Evolutionary conservation across 2,888 invertebrate genomes (phyloP).

Genomic region (Megamerina dolium): DNA sequence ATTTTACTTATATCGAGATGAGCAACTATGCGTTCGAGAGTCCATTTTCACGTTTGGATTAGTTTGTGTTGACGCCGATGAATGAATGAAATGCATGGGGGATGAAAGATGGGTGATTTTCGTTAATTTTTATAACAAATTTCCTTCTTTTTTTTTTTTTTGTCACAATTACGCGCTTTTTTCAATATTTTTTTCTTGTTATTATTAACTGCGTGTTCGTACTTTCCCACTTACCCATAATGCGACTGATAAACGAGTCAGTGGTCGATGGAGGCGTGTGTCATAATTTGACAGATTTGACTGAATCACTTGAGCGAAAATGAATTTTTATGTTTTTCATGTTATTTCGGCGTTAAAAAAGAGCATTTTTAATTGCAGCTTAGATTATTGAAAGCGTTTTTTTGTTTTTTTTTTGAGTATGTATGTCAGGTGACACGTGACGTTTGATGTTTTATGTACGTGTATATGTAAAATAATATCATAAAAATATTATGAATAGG

Average conservation of each 20-base stretch:
- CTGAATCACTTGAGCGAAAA: slow-evolving; percentile 7
- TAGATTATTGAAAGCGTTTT: too few relatives aligned
- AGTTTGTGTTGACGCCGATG: background rate
- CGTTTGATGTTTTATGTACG: slow-evolving; percentile 19
- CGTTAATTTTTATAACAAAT: background rate
- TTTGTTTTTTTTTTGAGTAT: too few relatives aligned
- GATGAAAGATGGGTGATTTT: too few relatives aligned
- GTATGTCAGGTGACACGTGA: too few relatives aligned
- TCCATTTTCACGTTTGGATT: background rate
- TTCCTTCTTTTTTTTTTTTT: background rate
- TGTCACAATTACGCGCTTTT: background rate
- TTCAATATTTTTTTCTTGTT: slow-evolving; percentile 11
- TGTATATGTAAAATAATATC: too few relatives aligned
- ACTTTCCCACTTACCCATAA: too few relatives aligned
- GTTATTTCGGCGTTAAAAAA: slow-evolving; percentile 6
- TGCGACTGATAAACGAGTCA: too few relatives aligned
- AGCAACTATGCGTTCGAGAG: background rate
- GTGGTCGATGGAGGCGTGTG: slow-evolving; percentile 10
- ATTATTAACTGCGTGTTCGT: slow-evolving; percentile 1
- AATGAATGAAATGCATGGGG: too few relatives aligned
- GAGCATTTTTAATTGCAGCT: slow-evolving; percentile 2
- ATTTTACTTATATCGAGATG: slow-evolving; percentile 31
- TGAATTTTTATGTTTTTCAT: background rate
- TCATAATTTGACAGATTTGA: slow-evolving; percentile 9
- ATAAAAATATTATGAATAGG: too few relatives aligned